Percentiles rank a stretch among this genome's conserved stretches.
Evolutionary conservation across 1,140 invertebrate genomes (phyloP).

Genomic region (Proctacanthus coquilletti): DNA sequence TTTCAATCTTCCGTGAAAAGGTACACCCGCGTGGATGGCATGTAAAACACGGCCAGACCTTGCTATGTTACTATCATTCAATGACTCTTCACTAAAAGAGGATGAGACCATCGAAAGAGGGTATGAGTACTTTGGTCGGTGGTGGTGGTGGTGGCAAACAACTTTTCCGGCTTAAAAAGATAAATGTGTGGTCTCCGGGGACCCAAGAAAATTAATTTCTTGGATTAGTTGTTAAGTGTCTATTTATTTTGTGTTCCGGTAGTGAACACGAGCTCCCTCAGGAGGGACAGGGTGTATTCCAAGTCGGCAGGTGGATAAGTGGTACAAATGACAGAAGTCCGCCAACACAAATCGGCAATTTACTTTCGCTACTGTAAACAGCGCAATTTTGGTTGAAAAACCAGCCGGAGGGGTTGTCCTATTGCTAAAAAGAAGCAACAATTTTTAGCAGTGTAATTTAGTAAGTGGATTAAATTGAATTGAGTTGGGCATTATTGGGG

Average conservation of each 20-base stretch:
- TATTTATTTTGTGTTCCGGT: not conserved
- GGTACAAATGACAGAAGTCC: not conserved
- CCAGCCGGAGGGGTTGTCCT: not conserved
- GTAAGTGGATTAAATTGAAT: conserved; percentile 1
- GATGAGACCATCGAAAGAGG: too few species aligned
- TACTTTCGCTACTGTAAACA: not conserved
- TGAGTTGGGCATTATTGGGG: not conserved
- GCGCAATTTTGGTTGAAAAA: not conserved
- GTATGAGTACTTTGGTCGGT: too few species aligned
- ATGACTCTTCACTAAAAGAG: too few species aligned
- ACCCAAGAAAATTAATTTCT: not conserved
- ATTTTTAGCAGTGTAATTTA: not conserved
- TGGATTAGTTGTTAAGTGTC: conserved; percentile 1
- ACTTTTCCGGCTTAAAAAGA: conserved; percentile 7
- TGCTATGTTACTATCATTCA: too few species aligned
- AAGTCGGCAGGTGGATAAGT: not conserved
- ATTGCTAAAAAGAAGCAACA: too few species aligned
- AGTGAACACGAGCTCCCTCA: not conserved
- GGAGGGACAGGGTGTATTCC: not conserved
- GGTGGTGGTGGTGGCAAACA: too few species aligned
- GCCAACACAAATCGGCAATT: not conserved
- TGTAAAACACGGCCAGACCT: too few species aligned
- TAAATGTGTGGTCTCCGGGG: not conserved
- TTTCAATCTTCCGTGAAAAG: too few species aligned
- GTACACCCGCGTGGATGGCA: too few species aligned